These are phyloP conservation scores for Parnassius apollo DNA, from an alignment of 2,888 invertebrate species.

Conservation along the genomic window DNA sequence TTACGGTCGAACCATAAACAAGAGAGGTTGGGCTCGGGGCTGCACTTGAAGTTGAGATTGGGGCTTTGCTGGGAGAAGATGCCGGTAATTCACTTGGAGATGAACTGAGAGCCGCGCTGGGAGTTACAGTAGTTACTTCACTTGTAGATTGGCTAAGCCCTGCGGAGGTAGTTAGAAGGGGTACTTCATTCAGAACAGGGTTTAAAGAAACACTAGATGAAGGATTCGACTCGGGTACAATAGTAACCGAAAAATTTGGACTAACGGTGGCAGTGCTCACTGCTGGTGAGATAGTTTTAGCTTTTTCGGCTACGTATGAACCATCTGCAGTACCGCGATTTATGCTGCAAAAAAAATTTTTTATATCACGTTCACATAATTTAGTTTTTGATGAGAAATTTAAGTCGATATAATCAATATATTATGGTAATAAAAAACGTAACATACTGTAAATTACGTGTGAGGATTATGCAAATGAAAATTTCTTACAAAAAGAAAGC, in stretches of 20 bases:
- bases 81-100: conserved; percentile 3
- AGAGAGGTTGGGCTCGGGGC: neutral
- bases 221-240: conserved; percentile 19
- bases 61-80: conserved; percentile 16
- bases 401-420: too few relatives aligned
- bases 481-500: too few relatives aligned
- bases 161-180: neutral
- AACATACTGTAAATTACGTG: too few relatives aligned
- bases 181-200: neutral
- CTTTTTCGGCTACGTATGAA: conserved; percentile 34
- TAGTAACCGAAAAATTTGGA: conserved; percentile 19
- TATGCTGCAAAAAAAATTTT: conserved; percentile 37
- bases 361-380: too few relatives aligned
- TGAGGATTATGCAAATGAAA: too few relatives aligned
- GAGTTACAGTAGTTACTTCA: neutral
- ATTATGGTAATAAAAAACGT: too few relatives aligned
- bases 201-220: conserved; percentile 3
- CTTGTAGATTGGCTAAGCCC: neutral
- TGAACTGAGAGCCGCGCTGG: neutral
- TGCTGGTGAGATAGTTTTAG: conserved; percentile 27
- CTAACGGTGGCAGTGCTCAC: conserved; percentile 22
- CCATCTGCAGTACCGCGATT: conserved; percentile 43
- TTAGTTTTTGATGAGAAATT: too few relatives aligned
- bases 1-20: conserved; percentile 16
- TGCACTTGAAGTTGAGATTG: conserved; percentile 15